These are phyloP conservation scores for Erebia palarica DNA, from an alignment of 2,888 invertebrate species.

Conservation along the genomic window DNA sequence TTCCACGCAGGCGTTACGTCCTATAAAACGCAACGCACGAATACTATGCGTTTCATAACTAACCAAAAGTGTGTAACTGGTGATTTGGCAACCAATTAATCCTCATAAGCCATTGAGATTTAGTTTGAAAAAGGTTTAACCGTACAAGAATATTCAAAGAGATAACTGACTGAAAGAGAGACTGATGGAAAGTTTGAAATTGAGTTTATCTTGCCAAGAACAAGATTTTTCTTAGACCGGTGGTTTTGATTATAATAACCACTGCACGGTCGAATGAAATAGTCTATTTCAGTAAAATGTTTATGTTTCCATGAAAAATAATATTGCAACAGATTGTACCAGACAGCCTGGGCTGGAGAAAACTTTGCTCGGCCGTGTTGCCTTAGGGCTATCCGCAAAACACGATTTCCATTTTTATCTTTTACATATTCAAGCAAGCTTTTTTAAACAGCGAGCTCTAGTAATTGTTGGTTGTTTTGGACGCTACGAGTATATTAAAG, in stretches of 20 bases:
- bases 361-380: slow-evolving; percentile 9
- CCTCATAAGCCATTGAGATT: no score
- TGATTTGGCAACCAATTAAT: no score
- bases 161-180: no score
- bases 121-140: no score
- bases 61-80: no score
- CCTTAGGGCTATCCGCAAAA: slow-evolving; percentile 4
- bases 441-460: background rate
- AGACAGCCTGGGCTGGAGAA: background rate
- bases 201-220: no score
- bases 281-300: background rate
- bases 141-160: no score
- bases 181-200: no score
- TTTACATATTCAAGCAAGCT: slow-evolving; percentile 1
- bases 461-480: background rate
- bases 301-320: slow-evolving; percentile 1
- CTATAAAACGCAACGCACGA: no score
- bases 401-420: slow-evolving; percentile 13
- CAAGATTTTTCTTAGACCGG: no score
- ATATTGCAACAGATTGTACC: slow-evolving; percentile 7
- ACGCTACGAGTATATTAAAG: background rate
- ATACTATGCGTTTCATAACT: no score
- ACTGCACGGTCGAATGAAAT: background rate
- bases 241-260: background rate
- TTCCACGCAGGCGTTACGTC: no score